Base-by-base conservation (phyloP, 2,888 invertebrate species). In the Agrotis clavis region DNA sequence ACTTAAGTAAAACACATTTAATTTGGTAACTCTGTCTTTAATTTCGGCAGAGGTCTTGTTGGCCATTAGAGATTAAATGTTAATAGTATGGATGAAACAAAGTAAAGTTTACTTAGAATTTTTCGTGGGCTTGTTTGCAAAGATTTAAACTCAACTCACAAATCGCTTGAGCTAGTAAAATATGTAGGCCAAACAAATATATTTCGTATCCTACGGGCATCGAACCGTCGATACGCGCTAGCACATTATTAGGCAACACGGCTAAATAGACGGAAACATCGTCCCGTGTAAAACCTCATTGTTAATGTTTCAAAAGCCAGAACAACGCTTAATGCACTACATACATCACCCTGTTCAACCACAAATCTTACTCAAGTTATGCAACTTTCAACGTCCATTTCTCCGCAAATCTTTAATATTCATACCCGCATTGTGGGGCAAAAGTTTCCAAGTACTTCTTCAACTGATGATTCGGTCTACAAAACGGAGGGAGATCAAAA, bases 391-490 rank as follows among this genome's bases (percentile, higher is more conserved):
- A 14, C 57, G 47, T 50, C 57, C 66, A 66, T 78, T 77, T 78
- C 65, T 66, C 54, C 35, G 13, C 21, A 14, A 59, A 62, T 45
- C n/a, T 67, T 79, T 64, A 67, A 79, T 67, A 79, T 79, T 73
- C 67, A 65, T 57, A 14, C 48, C 63, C 41, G 11, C 71, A 61
- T 78, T 72, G 45, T 67, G 54, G 21, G 62, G 16, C 21, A 45
- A 59, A 71, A 74, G 51, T 79, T 77, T 47, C 45, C 14, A 68
- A 77, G 64, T 62, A 53, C 61, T 74, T 61, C 51, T 59, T 48
- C 50, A 79, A 56, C 56, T 64, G 61, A 68, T 77, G 74, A 57
- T 50, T 47, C 2, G 18, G 30, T 53, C 4, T 51, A 59, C 1
- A 18, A 18, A 19, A 68, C 45, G 21, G 25, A 35, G 9, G 9